Evolutionary conservation across 2,888 invertebrate genomes (phyloP), one percentile per base, ranked within the genome.

Genomic region (Lochmaea capreae): DNA sequence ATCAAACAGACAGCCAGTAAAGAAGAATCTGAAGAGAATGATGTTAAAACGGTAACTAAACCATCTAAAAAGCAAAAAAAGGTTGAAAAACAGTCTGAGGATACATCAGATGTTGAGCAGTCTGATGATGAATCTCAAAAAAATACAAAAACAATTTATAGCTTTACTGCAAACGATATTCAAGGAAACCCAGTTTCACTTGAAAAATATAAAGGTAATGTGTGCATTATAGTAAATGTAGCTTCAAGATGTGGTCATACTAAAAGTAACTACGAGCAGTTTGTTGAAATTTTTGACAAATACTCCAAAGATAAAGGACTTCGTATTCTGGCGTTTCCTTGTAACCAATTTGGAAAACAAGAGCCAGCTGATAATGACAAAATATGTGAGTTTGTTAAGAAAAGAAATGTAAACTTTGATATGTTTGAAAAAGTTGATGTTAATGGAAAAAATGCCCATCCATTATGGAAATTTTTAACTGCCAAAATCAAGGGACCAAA

Each of bases 241-340:
- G 97, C 97, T 11, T 94, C 94, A 5, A 92, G 95, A 85, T 96
- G 96, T 87, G 96, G 96, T 26, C 90, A 94, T 71, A 95, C 96
- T 0, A 90, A 92, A 68, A 92, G 91, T 77, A 95, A 96, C 88
- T 97, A 96, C 88, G 93, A 92, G 80, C 94, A 96, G 87, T 76
- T 80, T 73, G 93, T 94, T 84, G 91, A 93, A 83, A 86, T 96
- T 74, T 91, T 92, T 85, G 92, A 93, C 73, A 90, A 93, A 83
- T 93, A 93, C 86, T 90, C 89, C 63, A 77, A 91, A 82, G 89
- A 90, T 76, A 91, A 93, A 87, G 92, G 95, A 78, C 88, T 96
- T 22, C 90, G 91, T 79, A 94, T 96, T 80, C 89, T 95, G 71
- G 95, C 93, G 3, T 96, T 96, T 86, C 96, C 96, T 0, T 96